Evolutionary conservation across 2,888 invertebrate species (phyloP).

Genomic region (Pachymerium ferrugineum): DNA sequence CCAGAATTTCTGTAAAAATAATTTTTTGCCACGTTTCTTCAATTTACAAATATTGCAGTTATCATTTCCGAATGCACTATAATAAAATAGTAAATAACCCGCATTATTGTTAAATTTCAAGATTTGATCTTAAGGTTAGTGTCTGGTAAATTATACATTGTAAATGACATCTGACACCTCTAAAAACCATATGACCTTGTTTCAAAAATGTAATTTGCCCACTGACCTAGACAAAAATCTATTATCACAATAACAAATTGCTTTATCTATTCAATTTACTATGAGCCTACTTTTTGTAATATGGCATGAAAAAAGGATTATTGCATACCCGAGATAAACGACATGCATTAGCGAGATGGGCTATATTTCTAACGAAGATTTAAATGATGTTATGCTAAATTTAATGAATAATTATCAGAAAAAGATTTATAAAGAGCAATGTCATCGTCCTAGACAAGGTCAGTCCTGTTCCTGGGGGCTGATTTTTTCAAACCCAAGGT

Average conservation of each 20-base stretch:
- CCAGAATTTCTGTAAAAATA: no score
- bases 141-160: neutral
- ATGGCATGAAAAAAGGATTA: neutral
- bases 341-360: no score
- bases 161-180: neutral
- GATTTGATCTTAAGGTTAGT: neutral
- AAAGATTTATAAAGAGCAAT: neutral
- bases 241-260: neutral
- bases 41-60: no score
- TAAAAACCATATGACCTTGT: neutral
- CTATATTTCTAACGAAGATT: no score
- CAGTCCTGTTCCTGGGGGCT: neutral
- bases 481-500: neutral
- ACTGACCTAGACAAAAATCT: conserved; percentile 8
- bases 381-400: neutral
- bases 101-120: neutral
- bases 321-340: no score
- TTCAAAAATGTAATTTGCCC: neutral
- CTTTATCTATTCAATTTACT: neutral
- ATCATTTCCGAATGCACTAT: no score
- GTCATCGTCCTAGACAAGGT: conserved; percentile 9
- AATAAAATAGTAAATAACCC: neutral
- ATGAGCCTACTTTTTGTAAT: neutral
- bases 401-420: neutral
- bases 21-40: no score